Evolutionary conservation across 2,797 vertebrate species (phyloP).

Genomic region (Acropternis orthonyx): DNA sequence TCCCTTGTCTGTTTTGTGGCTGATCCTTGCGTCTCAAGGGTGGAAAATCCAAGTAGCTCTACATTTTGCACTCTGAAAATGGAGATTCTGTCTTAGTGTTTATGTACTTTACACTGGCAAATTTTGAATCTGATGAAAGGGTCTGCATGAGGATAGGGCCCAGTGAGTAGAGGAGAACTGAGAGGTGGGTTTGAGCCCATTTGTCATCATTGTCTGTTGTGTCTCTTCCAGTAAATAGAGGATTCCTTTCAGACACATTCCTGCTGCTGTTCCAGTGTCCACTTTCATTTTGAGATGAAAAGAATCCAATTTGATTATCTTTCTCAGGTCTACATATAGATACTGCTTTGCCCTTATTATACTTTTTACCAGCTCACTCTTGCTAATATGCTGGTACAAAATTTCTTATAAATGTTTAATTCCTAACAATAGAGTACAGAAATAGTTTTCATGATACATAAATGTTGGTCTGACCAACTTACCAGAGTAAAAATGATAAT

Average conservation of each 20-base stretch:
- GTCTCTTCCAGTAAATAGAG: background rate
- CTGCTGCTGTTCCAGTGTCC: background rate
- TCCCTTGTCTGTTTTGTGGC: background rate
- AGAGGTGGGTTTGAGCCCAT: background rate
- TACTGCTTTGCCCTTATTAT: background rate
- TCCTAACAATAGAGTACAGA: slow-evolving; percentile 35
- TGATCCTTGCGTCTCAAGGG: background rate
- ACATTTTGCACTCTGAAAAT: background rate
- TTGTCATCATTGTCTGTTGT: background rate
- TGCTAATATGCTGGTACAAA: slow-evolving; percentile 45
- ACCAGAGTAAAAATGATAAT: slow-evolving; percentile 54
- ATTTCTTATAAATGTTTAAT: slow-evolving; percentile 67
- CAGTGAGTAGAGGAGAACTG: background rate
- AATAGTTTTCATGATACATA: slow-evolving; percentile 45
- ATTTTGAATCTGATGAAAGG: background rate
- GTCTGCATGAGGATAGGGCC: background rate
- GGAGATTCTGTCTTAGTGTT: background rate
- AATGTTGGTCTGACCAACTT: slow-evolving; percentile 61
- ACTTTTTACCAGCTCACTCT: slow-evolving; percentile 23
- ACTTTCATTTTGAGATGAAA: slow-evolving; percentile 33
- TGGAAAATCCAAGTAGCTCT: background rate
- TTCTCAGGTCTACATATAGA: slow-evolving; percentile 7
- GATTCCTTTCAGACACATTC: background rate
- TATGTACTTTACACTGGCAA: background rate
- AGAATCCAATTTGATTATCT: background rate